These are phyloP conservation scores for Cotesia glomerata DNA, from an alignment of 1,140 invertebrate genomes.

Conservation along the genomic window DNA sequence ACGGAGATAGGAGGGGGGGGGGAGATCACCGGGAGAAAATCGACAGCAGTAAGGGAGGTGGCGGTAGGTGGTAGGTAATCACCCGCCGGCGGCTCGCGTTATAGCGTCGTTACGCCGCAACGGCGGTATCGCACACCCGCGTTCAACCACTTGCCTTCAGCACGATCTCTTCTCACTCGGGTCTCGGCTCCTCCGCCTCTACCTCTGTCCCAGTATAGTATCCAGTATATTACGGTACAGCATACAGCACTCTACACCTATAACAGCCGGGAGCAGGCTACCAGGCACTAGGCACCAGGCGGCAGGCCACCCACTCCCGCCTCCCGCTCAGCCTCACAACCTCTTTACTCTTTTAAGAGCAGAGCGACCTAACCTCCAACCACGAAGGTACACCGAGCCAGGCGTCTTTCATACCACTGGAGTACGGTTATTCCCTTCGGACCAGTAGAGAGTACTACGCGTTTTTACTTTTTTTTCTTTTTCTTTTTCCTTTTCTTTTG, in stretches of 20 bases:
- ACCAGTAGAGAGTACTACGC: slow-evolving; percentile 26
- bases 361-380: slow-evolving; percentile 13
- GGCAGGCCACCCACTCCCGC: neutral
- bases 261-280: too few relatives aligned
- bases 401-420: slow-evolving; percentile 25
- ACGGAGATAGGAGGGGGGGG: neutral
- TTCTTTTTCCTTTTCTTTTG: neutral
- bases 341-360: slow-evolving; percentile 2
- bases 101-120: slow-evolving; percentile 42
- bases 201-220: neutral
- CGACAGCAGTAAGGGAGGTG: neutral
- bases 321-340: neutral
- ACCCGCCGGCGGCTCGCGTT: slow-evolving; percentile 41
- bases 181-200: neutral
- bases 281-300: too few relatives aligned
- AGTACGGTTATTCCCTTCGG: slow-evolving; percentile 39
- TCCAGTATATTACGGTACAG: too few relatives aligned
- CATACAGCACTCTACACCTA: too few relatives aligned
- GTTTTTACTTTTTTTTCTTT: neutral
- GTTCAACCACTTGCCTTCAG: neutral
- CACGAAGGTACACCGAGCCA: neutral
- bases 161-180: neutral
- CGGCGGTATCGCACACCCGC: slow-evolving; percentile 32
- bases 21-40: neutral
- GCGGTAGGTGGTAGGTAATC: slow-evolving; percentile 40